Conservation (phyloP, 92 coral and sea anemone genomes). For the Anthopleura xanthogrammica region DNA sequence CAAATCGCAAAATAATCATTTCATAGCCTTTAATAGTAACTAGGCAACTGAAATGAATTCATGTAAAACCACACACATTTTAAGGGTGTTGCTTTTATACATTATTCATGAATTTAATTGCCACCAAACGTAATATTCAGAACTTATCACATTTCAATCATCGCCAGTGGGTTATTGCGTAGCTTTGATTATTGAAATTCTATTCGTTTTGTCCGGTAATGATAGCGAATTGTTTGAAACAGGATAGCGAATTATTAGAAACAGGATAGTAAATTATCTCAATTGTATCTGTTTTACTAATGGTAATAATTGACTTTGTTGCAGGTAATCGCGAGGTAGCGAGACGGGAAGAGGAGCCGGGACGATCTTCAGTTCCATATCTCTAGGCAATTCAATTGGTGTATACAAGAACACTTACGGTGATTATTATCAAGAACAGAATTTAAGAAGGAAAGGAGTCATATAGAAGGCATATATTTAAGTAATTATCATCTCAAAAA, state of each 20-base stretch:
- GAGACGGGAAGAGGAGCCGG: background rate
- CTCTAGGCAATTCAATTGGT: background rate
- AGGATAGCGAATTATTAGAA: too few relatives aligned
- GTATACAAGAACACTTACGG: background rate
- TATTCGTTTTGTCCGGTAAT: background rate
- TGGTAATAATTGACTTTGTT: background rate
- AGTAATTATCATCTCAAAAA: background rate
- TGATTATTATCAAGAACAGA: background rate
- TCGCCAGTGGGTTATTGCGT: background rate
- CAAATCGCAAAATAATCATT: too few relatives aligned
- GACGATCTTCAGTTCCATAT: background rate
- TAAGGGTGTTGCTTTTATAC: too few relatives aligned
- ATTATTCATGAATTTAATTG: too few relatives aligned
- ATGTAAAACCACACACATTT: too few relatives aligned
- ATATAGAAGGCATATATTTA: too few relatives aligned
- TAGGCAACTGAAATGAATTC: too few relatives aligned
- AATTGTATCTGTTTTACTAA: background rate
- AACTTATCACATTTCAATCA: background rate
- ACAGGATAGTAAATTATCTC: background rate
- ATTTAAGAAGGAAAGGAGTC: background rate
- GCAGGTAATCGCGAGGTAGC: background rate
- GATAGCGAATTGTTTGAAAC: background rate
- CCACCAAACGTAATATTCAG: background rate
- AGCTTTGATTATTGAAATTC: background rate
- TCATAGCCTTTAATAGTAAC: too few relatives aligned